Evolutionary conservation across 2,113 vertebrate genomes (phyloP), one percentile per base, ranked within the genome.

Genomic region (Carassius gibelio): DNA sequence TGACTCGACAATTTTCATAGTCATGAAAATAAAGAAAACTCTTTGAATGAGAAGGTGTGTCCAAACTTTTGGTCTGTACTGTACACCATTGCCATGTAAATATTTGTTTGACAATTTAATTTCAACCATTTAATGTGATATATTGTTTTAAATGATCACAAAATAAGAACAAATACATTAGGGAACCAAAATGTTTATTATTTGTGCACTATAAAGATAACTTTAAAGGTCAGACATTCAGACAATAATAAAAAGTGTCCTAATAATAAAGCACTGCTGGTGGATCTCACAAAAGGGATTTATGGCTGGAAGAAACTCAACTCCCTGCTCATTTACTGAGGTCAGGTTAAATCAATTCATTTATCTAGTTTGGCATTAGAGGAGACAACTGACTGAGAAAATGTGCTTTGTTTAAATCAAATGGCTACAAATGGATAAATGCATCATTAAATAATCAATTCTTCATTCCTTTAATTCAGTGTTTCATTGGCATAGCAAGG

Each of bases 241-340:
- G 57, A 90, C 86, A 81, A 89, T 78, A 90, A 87, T 85, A 89
- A 87, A 90, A 91, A 87, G 57, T 88, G 75, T 78, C 88, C 68
- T 68, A 50, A 85, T 55, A 62, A 68, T 88, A 93, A 92, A 88
- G 91, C 91, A 93, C 91, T 92, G 85, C 86, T 90, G 91, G 91
- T 90, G 89, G 91, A 80, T 81, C 59, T 66, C 77, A 80, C 30
- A 76, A 83, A 3, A 55, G 62, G 66, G 0, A 26, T 69, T 75
- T 84, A 15, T 83, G 75, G 45, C 62, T 45, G 45, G 30, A 87
- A 14, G 50, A 21, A 34, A 72, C 38, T 57, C 10, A 10, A 48
- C 10, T 11, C 75, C 57, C 42, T 2, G 1, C 10, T 0, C 0
- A 55, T 80, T 74, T 45, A 3, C 6, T 72, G 8, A 42, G 45